Percentiles rank a stretch among this genome's conserved stretches.
These are phyloP conservation scores for Agonopterix subpropinquella DNA, from an alignment of 2,888 invertebrate species.

Conservation along the genomic window DNA sequence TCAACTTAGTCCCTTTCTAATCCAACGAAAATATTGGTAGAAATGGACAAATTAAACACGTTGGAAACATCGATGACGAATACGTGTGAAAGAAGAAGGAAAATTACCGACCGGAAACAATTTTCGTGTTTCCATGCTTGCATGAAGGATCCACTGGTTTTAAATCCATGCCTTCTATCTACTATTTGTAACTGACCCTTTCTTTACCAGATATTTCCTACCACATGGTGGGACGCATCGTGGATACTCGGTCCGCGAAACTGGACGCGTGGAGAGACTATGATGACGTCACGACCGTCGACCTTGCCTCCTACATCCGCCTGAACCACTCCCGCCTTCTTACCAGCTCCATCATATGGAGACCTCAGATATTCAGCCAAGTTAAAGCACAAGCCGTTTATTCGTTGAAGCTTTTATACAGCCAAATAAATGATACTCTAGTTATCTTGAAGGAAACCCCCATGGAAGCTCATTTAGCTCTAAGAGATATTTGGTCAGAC, in stretches of 20 bases:
- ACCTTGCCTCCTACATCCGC: slow-evolving; percentile 85
- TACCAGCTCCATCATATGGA: slow-evolving; percentile 87
- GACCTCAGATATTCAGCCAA: slow-evolving; percentile 81
- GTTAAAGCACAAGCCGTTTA: slow-evolving; percentile 44
- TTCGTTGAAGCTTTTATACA: slow-evolving; percentile 50
- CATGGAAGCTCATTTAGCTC: slow-evolving; percentile 80
- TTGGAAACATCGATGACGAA: too few species aligned
- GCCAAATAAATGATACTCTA: slow-evolving; percentile 60
- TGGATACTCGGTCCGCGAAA: slow-evolving; percentile 84
- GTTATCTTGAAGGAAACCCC: slow-evolving; percentile 70
- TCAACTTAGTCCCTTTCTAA: too few species aligned
- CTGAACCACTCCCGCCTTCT: slow-evolving; percentile 90
- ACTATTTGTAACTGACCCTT: too few species aligned
- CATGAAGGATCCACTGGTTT: too few species aligned
- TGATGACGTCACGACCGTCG: slow-evolving; percentile 85
- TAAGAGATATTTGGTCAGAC: slow-evolving; percentile 84
- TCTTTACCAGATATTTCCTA: slow-evolving; percentile 59
- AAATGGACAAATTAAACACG: too few species aligned
- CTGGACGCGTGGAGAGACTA: slow-evolving; percentile 89
- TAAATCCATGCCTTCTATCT: too few species aligned
- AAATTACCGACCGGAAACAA: too few species aligned
- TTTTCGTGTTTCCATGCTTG: too few species aligned
- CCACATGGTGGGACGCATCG: slow-evolving; percentile 84
- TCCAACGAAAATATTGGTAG: too few species aligned
- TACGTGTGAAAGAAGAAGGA: too few species aligned